phyloP scores from a whole-genome alignment of 2,113 vertebrate genomes.

The Semicossyphus pulcher region DNA sequence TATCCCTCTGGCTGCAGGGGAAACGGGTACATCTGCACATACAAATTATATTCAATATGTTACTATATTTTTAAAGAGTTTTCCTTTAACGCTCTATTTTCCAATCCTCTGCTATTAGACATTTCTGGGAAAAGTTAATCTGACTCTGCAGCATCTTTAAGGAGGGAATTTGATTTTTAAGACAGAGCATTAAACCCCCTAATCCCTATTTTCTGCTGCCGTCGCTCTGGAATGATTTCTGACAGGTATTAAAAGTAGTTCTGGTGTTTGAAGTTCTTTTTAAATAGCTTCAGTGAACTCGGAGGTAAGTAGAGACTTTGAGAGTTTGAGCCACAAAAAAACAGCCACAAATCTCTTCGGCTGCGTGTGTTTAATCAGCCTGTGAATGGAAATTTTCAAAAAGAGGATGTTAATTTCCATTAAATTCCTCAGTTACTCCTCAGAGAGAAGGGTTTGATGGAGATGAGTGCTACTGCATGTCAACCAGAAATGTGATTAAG shows the following conservation, averaged over 20 bases:
- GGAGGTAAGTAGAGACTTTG: conserved; percentile 25
- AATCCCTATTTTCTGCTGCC: conserved; percentile 43
- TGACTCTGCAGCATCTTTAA: conserved; percentile 29
- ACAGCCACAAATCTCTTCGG: conserved; percentile 32
- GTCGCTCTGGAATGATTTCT: conserved; percentile 36
- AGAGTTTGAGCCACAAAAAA: conserved; percentile 40
- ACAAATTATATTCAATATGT: conserved; percentile 12
- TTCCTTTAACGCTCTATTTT: conserved; percentile 5
- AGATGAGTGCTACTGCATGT: conserved; percentile 32
- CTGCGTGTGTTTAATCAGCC: conserved; percentile 50
- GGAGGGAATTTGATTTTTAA: conserved; percentile 37
- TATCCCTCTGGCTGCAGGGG: conserved; percentile 33
- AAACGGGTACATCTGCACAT: conserved; percentile 29
- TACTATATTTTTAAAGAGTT: conserved; percentile 1
- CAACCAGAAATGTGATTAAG: conserved; percentile 56
- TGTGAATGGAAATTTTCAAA: conserved; percentile 33
- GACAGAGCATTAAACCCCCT: conserved; percentile 20
- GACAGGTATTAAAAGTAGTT: conserved; percentile 57
- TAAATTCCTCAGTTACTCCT: conserved; percentile 48
- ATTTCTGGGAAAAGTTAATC: background rate
- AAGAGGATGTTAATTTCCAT: conserved; percentile 56
- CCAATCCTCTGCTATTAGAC: background rate
- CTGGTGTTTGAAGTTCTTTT: conserved; percentile 49
- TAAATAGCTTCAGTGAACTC: conserved; percentile 20
- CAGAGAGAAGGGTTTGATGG: conserved; percentile 26